Evolutionary conservation across 2,888 invertebrate genomes (phyloP).

Genomic region (Cephus sareptanus): DNA sequence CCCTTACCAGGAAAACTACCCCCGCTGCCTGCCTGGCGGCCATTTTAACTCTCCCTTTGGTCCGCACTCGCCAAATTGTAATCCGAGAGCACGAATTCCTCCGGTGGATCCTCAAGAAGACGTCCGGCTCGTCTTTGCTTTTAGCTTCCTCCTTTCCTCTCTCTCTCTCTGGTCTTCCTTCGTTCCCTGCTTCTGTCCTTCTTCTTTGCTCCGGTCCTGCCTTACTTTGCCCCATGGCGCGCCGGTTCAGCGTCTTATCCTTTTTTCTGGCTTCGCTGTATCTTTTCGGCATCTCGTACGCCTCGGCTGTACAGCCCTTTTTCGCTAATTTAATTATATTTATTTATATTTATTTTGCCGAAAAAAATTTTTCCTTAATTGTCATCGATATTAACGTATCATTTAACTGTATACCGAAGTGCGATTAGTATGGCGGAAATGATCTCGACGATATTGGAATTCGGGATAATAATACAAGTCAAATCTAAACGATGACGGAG

Average conservation of each 20-base stretch:
- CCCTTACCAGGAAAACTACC: conserved; percentile 60
- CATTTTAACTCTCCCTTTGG: conserved; percentile 62
- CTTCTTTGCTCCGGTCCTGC: too few species aligned
- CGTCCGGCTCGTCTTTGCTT: not conserved
- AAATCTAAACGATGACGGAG: not conserved
- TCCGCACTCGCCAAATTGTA: conserved; percentile 62
- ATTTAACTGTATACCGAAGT: not conserved
- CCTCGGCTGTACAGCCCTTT: too few species aligned
- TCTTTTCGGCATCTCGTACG: too few species aligned
- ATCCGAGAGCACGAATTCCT: conserved; percentile 59
- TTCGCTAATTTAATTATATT: too few species aligned
- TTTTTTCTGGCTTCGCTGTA: too few species aligned
- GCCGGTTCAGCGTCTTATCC: too few species aligned
- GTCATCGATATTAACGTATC: not conserved
- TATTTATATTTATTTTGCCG: not conserved
- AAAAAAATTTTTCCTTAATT: not conserved
- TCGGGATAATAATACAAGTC: not conserved
- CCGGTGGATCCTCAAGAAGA: not conserved
- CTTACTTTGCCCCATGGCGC: too few species aligned
- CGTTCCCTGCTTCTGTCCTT: too few species aligned
- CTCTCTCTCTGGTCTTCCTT: too few species aligned
- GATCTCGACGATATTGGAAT: not conserved
- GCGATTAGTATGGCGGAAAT: not conserved
- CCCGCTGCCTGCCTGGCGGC: conserved; percentile 63
- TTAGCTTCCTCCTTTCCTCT: not conserved